Evolutionary conservation across 2,113 vertebrate species (phyloP), one percentile per base, ranked within the genome.

Genomic region (Monopterus albus): DNA sequence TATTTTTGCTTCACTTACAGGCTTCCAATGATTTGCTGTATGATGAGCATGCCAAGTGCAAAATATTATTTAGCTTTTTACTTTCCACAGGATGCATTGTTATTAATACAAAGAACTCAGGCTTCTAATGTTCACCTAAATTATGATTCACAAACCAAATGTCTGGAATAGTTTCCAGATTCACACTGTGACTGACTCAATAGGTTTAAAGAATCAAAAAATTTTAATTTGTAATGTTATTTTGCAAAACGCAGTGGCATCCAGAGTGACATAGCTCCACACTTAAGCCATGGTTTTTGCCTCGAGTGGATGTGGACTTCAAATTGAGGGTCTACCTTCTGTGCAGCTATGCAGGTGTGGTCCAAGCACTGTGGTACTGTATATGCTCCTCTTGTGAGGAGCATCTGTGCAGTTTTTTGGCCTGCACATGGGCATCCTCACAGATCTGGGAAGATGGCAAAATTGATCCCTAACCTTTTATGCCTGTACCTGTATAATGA

Each of bases 41-140:
- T 50, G 39, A 29, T n/a, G 36, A 47, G 13, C 17, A 31, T 20
- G 36, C 66, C 76, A 75, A 72, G 36, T 49, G 33, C 15, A 33
- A 31, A 75, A 67, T 40, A 62, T 52, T 43, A 43, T 56, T 42
- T 51, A 38, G 3, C 55, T 70, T 70, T 65, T 71, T 29, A 31
- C 2, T 3, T 18, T 10, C 2, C 42, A 61, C 77, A 58, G 58
- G 58, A 40, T n/a, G 50, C 5, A 1, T 35, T 52, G 31, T 58
- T 56, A 46, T 38, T 31, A 31, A 29, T 57, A 23, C 4, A 35
- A 23, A 50, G 17, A 55, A 18, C 50, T 72, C 21, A 20, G 17
- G 40, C 17, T 40, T 11, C 57, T 21, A 17, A 18, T 35, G 6
- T 42, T 55, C 26, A 21, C 7, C 17, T 33, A 15, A 50, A 33